phyloP scores from a whole-genome alignment of 1,140 invertebrate species.

The Aricia agestis region DNA sequence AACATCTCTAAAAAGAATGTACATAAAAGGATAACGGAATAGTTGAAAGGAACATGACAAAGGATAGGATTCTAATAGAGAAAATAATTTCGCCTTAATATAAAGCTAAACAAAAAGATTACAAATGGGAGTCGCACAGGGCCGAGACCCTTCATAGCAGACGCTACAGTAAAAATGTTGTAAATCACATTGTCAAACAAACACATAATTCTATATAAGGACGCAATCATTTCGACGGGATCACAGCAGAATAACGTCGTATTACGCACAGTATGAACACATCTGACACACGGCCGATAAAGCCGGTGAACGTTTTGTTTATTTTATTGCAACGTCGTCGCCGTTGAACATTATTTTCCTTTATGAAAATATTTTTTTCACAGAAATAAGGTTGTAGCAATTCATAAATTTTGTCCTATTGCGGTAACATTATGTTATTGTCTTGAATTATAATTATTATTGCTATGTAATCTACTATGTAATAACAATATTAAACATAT shows the following conservation, averaged over 20 bases:
- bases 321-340: neutral
- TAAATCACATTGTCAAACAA: conserved; percentile 48
- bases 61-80: conserved; percentile 1
- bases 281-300: conserved; percentile 32
- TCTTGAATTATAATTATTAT: too few species aligned
- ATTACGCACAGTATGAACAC: conserved; percentile 51
- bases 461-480: too few species aligned
- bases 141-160: conserved; percentile 15
- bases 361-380: neutral
- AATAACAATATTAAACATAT: too few species aligned
- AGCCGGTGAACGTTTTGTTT: neutral
- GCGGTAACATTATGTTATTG: too few species aligned
- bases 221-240: conserved; percentile 59
- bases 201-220: conserved; percentile 64
- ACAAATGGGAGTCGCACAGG: conserved; percentile 25
- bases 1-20: neutral
- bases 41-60: neutral
- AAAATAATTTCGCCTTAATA: neutral
- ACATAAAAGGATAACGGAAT: neutral
- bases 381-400: neutral
- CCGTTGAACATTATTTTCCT: neutral
- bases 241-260: conserved; percentile 47
- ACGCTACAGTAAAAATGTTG: conserved; percentile 30
- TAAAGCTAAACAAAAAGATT: conserved; percentile 25
- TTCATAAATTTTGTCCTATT: too few species aligned